Base-by-base conservation (phyloP, 2,888 invertebrate genomes). In the Branchinecta sandiegonensis region DNA sequence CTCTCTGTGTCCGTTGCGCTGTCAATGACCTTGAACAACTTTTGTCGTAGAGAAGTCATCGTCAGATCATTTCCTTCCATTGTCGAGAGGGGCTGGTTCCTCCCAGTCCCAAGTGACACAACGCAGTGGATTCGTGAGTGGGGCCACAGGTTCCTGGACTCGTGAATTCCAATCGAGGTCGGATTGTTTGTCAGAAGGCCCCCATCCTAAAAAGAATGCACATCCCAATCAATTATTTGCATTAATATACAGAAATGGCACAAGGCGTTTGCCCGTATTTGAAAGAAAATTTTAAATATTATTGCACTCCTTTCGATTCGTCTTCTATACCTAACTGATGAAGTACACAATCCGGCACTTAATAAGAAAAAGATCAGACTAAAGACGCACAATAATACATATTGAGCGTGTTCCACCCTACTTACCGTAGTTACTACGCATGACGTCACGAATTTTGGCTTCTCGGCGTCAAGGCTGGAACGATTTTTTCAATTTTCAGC, bases 131-230 rank as follows among this genome's bases (percentile, higher is more conserved):
- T 80, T 0, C 83, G 81, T 70, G 80, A 83, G 63, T 85, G 81
- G 0, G 92, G 92, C 88, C 88, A 94, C 65, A 94, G 78, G 48
- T 87, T 81, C 73, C 85, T 85, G 0, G 90, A 88, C 79, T 94
- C 94, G 76, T 92, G 92, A 65, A 94, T 81, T 0, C 89, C 94
- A 9, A 94, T 85, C 4, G 89, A 90, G 12, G 90, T 86, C 0
- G 93, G 93, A 79, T 94, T 94, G 80, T 93, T 94, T 12, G 87
- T 86, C 77, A 91, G 80, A 73, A 92, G 84, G 47, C 93, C 92
- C 71, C 89, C 88, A 79, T 90, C 90, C 85, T 85, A 74, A 68
- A 76, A 75, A 37, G 71, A 71, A 70, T 70, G 10, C 12, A 56
- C 17, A 56, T 46, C n/a, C 37, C 37, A 65, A 66, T 50, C 63